Evolutionary conservation across 2,113 vertebrate species (phyloP).

Genomic region (Onychorhynchus coronatus): DNA sequence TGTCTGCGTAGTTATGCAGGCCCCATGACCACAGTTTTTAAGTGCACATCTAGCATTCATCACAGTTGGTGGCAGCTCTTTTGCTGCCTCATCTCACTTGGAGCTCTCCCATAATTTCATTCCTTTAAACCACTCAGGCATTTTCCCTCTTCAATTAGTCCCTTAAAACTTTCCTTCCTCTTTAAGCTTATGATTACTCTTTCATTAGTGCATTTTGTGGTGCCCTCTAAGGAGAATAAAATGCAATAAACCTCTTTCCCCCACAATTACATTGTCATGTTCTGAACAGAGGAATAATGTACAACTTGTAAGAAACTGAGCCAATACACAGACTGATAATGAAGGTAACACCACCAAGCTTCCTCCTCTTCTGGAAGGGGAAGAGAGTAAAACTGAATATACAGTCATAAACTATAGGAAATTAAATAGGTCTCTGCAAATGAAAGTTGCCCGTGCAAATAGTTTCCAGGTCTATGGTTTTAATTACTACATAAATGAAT

Average conservation of each 20-base stretch:
- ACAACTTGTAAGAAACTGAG: background rate
- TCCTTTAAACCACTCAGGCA: slow-evolving; percentile 28
- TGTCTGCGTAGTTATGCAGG: background rate
- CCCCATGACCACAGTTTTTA: background rate
- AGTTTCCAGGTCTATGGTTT: slow-evolving; percentile 32
- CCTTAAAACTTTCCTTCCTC: slow-evolving; percentile 33
- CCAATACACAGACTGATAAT: background rate
- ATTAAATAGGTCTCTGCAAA: slow-evolving; percentile 6
- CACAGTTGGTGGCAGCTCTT: background rate
- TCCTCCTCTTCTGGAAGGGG: background rate
- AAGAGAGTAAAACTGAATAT: background rate
- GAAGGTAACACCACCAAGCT: background rate
- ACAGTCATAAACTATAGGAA: background rate
- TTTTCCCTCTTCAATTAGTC: slow-evolving; percentile 16
- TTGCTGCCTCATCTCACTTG: slow-evolving; percentile 36
- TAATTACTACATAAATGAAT: slow-evolving; percentile 40
- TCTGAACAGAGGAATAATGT: background rate
- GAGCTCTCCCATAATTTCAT: slow-evolving; percentile 30
- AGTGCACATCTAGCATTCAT: background rate
- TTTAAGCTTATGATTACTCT: background rate
- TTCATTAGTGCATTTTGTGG: slow-evolving; percentile 16
- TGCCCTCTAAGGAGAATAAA: background rate
- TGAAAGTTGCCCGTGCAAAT: background rate
- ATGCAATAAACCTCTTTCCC: background rate
- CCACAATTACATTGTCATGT: background rate